phyloP scores from a whole-genome alignment of 2,888 invertebrate genomes.

The Pollenia amentaria region DNA sequence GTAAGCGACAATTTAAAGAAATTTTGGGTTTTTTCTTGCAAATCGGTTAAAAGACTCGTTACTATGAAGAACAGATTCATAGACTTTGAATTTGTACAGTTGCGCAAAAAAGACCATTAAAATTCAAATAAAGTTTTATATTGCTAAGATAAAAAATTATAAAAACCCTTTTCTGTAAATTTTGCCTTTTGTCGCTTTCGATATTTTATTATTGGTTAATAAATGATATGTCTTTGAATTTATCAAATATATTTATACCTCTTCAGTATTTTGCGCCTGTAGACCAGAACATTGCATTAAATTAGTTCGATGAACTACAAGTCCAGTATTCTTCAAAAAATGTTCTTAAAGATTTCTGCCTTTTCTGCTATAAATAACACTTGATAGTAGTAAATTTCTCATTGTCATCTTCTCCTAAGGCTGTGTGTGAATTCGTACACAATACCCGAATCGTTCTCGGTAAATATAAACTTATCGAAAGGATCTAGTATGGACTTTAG shows the following conservation, averaged over 20 bases:
- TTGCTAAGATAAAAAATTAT: too few species aligned
- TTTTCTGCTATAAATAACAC: constrained; percentile 67
- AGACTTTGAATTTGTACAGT: too few species aligned
- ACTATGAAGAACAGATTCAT: too few species aligned
- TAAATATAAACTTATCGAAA: constrained; percentile 83
- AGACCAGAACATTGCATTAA: constrained; percentile 84
- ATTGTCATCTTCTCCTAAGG: constrained; percentile 85
- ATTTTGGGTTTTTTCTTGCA: too few species aligned
- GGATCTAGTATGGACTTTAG: constrained; percentile 85
- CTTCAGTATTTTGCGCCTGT: constrained; percentile 76
- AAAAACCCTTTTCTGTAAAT: too few species aligned
- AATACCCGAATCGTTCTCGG: constrained; percentile 83
- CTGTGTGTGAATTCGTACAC: constrained; percentile 78
- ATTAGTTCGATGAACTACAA: constrained; percentile 86
- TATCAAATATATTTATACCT: constrained; percentile 73
- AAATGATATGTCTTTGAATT: not conserved
- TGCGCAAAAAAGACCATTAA: too few species aligned
- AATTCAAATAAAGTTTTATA: too few species aligned
- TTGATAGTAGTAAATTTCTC: constrained; percentile 81
- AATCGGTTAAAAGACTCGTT: too few species aligned
- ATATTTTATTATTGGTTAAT: not conserved
- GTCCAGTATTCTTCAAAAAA: constrained; percentile 80
- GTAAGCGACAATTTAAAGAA: too few species aligned
- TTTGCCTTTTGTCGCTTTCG: too few species aligned
- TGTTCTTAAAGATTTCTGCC: constrained; percentile 68